Base-by-base conservation (phyloP, 2,888 invertebrate species). In the Eupelmus urozonus region DNA sequence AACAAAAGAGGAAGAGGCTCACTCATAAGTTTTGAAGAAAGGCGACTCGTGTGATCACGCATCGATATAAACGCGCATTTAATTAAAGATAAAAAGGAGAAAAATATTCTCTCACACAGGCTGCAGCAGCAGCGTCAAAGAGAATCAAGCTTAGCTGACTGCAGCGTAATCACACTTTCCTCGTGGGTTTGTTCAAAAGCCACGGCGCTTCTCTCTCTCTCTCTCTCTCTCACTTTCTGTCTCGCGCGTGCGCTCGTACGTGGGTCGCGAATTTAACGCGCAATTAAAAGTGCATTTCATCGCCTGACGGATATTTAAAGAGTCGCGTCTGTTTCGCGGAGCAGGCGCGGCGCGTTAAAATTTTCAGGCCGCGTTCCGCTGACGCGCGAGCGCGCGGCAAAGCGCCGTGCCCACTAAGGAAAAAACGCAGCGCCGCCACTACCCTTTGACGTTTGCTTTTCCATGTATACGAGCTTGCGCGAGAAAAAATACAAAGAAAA, bases 261-360 rank as follows among this genome's bases (percentile, higher is more conserved):
- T 34, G 9, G 34, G 34, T n/a, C 85, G 84, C 84, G 84, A 85
- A 86, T 86, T 85, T 86, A 85, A 86, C 85, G 84, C 83, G 85
- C 84, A 86, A 87, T 86, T 87, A 87, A 87, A 87, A 87, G 85
- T 84, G 83, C 84, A 85, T 85, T 25, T 87, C 86, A 85, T 84
- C 84, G 85, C 84, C 83, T 82, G 82, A 82, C 82, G 82, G 84
- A 83, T 84, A 83, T 85, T 85, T 84, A 80, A 83, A 82, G 81
- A 82, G 82, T 82, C n/a, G 20, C 71, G 51, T 29, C 20, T 60
- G 53, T 16, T 40, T 67, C 20, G 34, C 23, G 40, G 23, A 7
- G 27, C 16, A 66, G 23, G 70, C 2, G 16, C 55, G 59, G 59
- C 59, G 29, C 27, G 29, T 13, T 45, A 45, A 45, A 45, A 16